Evolutionary conservation across 2,888 invertebrate genomes (phyloP).

Genomic region (Sinhomidia bicolor): DNA sequence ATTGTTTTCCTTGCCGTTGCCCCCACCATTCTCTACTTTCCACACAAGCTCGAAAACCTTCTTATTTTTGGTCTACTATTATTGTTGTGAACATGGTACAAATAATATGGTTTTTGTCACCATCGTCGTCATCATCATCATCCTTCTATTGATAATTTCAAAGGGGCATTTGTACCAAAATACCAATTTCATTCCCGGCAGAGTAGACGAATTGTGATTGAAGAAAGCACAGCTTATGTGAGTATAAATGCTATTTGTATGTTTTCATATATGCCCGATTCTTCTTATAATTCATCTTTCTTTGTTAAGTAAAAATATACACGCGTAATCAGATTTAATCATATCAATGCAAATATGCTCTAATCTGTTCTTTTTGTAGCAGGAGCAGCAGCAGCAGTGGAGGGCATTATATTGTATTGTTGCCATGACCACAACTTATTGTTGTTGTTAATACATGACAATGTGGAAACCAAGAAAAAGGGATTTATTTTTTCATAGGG

Average conservation of each 20-base stretch:
- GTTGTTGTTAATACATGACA: constrained; percentile 21
- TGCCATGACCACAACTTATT: constrained; percentile 38
- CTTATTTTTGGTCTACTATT: neutral
- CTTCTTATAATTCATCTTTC: neutral
- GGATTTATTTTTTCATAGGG: neutral
- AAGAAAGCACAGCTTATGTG: neutral
- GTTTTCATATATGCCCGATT: neutral
- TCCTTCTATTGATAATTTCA: too few relatives aligned
- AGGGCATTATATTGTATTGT: constrained; percentile 15
- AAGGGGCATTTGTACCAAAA: neutral
- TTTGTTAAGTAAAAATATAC: constrained; percentile 38
- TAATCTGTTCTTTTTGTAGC: neutral
- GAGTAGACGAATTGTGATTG: neutral
- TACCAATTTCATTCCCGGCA: constrained; percentile 3
- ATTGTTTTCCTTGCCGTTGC: constrained; percentile 9
- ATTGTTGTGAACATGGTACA: neutral
- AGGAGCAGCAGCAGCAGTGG: neutral
- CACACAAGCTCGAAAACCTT: too few relatives aligned
- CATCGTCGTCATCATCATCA: neutral
- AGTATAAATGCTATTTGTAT: too few relatives aligned
- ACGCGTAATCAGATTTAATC: constrained; percentile 38
- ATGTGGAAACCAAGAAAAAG: constrained; percentile 23
- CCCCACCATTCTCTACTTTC: neutral
- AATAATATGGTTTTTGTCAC: constrained; percentile 43
- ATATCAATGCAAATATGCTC: constrained; percentile 24